A percentile compares a stretch with the other conserved stretches of the same genome.
Evolutionary conservation across 2,797 vertebrate genomes (phyloP).

Genomic region (Neosilurus mollespiculum): DNA sequence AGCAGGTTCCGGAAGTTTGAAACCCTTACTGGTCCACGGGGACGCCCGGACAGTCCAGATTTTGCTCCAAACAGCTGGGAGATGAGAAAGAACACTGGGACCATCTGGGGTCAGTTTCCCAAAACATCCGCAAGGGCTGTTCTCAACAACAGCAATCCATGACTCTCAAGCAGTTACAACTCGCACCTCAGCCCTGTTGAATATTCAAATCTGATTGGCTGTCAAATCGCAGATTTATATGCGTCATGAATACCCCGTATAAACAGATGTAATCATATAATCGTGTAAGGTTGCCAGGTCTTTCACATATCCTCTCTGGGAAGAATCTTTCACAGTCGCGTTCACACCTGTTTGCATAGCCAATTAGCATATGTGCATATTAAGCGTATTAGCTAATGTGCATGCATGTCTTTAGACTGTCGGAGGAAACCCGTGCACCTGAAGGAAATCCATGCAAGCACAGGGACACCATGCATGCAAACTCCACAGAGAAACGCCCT

Average conservation of each 20-base stretch:
- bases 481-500: too few species aligned
- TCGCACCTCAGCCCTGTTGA: background rate
- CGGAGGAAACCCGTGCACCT: too few species aligned
- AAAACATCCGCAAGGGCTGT: background rate
- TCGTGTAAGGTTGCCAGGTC: too few species aligned
- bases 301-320: too few species aligned
- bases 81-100: background rate
- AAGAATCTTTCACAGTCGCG: too few species aligned
- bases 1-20: background rate
- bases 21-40: background rate
- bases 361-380: too few species aligned
- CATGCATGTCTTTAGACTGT: too few species aligned
- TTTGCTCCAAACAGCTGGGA: constrained; percentile 12
- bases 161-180: background rate
- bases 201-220: background rate
- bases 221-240: background rate
- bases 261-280: background rate
- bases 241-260: background rate
- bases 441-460: too few species aligned
- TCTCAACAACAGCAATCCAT: background rate
- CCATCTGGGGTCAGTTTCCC: background rate
- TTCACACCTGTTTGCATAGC: too few species aligned
- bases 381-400: too few species aligned
- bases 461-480: too few species aligned
- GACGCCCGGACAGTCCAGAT: background rate